Base-by-base conservation (phyloP, 1,140 invertebrate species). In the Drepana arcuata region DNA sequence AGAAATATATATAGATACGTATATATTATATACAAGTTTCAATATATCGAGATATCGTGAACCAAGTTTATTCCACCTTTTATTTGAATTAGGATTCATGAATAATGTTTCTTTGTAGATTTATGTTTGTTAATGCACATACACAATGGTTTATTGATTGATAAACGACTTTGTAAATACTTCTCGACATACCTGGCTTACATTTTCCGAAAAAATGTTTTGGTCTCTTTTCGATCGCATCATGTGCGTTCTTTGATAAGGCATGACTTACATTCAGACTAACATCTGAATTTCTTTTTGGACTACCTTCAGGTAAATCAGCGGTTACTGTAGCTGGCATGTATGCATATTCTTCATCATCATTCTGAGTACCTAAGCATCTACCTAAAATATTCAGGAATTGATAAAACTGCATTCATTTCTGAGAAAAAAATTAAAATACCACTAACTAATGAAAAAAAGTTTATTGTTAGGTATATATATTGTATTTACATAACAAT, bases 161-260 rank as follows among this genome's bases (percentile, higher is more conserved):
- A n/a, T n/a, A n/a, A n/a, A n/a, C n/a, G n/a, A n/a, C n/a, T n/a
- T n/a, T n/a, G n/a, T n/a, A 33, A 12, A 33, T 16, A 31, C 2
- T 31, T 32, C 39, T 14, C 14, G 18, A 16, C 27, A 34, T 60
- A 81, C 77, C 77, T 54, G 61, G 65, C 60, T 81, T 81, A 47
- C 70, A 75, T 57, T 62, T 69, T 16, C 65, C 72, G 34, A 75
- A 63, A 33, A 72, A 58, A 15, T 28, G 30, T 52, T 52, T 51
- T 26, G 50, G 33, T 27, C 38, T 36, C 11, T 44, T 51, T 4
- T 45, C 25, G 16, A 14, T 28, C 30, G 11, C 21, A 13, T 36
- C 6, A 43, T 25, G 28, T 4, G 4, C 24, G n/a, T 46, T 59
- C 46, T 60, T 65, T 9, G 41, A 42, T 16, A 64, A 37, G 21